These are phyloP conservation scores for Helicoverpa zea DNA, from an alignment of 1,140 invertebrate species.

Conservation along the genomic window DNA sequence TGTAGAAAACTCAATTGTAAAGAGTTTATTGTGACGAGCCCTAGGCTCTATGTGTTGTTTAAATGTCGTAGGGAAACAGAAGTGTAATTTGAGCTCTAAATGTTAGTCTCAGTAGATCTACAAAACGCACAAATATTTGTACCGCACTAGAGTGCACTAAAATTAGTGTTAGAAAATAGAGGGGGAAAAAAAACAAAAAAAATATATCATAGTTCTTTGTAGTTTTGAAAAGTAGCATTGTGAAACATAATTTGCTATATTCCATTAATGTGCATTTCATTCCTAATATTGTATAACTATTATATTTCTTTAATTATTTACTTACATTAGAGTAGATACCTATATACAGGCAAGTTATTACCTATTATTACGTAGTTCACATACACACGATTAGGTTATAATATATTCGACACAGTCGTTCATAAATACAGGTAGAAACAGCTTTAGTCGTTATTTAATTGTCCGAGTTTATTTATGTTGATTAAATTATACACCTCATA, in stretches of 20 bases:
- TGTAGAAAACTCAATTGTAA: neutral
- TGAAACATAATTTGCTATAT: neutral
- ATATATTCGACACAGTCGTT: conserved; percentile 29
- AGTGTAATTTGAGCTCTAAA: conserved; percentile 3
- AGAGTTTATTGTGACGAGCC: conserved; percentile 1
- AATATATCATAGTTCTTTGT: neutral
- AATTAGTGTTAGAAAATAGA: neutral
- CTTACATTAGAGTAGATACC: no score
- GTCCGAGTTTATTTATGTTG: conserved; percentile 42
- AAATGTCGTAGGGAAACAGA: conserved; percentile 15
- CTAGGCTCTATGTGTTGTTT: conserved; percentile 42
- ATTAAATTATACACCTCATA: conserved; percentile 44
- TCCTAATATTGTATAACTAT: no score
- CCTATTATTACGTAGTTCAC: neutral
- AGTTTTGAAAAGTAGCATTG: conserved; percentile 2
- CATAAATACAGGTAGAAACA: conserved; percentile 26
- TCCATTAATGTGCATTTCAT: neutral
- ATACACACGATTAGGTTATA: conserved; percentile 10
- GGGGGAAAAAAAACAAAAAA: neutral
- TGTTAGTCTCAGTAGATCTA: neutral
- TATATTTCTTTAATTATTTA: no score
- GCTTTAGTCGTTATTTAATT: conserved; percentile 25
- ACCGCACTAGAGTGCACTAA: conserved; percentile 35
- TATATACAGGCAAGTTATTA: no score
- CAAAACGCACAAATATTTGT: conserved; percentile 41